A percentile compares a stretch with the other conserved stretches of the same genome.
phyloP scores from a whole-genome alignment of 2,888 invertebrate species.

The Leuctra nigra region DNA sequence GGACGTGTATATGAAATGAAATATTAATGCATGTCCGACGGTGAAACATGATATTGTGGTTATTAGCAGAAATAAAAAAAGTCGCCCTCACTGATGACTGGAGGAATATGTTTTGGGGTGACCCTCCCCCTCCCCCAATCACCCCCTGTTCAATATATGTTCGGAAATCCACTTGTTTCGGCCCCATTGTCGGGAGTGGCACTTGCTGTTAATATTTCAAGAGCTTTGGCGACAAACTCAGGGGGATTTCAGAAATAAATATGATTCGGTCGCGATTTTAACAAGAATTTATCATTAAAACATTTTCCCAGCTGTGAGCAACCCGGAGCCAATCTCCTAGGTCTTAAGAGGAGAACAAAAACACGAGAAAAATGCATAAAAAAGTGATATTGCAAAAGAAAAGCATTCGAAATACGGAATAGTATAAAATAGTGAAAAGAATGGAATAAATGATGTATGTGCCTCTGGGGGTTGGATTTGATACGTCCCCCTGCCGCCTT shows the following conservation, averaged over 20 bases:
- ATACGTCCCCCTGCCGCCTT: not conserved
- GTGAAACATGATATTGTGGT: too few species aligned
- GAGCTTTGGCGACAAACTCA: conserved; percentile 19
- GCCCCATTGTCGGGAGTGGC: conserved; percentile 14
- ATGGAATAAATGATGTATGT: not conserved
- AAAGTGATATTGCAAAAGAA: conserved; percentile 17
- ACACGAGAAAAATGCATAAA: conserved; percentile 22
- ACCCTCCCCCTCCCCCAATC: not conserved
- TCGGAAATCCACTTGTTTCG: conserved; percentile 9
- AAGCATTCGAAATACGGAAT: conserved; percentile 8
- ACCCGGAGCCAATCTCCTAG: not conserved
- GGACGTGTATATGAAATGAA: too few species aligned
- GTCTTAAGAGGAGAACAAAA: conserved; percentile 1
- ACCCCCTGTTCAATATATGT: not conserved
- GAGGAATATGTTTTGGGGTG: too few species aligned
- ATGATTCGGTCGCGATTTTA: conserved; percentile 8
- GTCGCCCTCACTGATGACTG: too few species aligned
- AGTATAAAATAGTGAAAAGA: conserved; percentile 3
- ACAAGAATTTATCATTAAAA: conserved; percentile 24
- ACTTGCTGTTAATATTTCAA: conserved; percentile 24
- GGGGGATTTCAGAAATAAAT: conserved; percentile 10
- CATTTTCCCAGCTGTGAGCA: conserved; percentile 16
- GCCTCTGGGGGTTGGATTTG: conserved; percentile 9
- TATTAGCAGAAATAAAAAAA: too few species aligned
- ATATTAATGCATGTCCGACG: too few species aligned